These are phyloP conservation scores for Ferdinandea cuprea DNA, from an alignment of 2,888 invertebrate genomes.

Conservation along the genomic window DNA sequence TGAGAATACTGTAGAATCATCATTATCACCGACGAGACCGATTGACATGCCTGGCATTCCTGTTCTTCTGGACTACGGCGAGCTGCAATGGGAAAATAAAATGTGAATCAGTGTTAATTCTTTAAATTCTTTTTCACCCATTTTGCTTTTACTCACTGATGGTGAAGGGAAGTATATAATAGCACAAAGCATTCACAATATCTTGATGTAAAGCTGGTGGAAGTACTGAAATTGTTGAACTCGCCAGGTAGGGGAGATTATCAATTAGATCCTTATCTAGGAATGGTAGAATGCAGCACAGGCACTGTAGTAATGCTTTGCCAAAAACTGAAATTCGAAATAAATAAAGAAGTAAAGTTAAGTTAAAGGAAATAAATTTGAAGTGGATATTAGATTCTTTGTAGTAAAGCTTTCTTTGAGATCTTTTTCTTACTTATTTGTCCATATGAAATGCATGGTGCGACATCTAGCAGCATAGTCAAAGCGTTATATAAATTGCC, in stretches of 20 bases:
- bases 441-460: slow-evolving; percentile 94
- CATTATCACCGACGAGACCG: slow-evolving; percentile 96
- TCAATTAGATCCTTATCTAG: slow-evolving; percentile 98
- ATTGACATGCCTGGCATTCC: slow-evolving; percentile 92
- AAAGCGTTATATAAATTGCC: slow-evolving; percentile 97
- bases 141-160: slow-evolving; percentile 90
- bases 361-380: too few species aligned
- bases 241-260: slow-evolving; percentile 96
- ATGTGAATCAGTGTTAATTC: slow-evolving; percentile 13
- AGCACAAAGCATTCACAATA: slow-evolving; percentile 96
- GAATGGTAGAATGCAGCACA: slow-evolving; percentile 97
- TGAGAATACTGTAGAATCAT: slow-evolving; percentile 98
- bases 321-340: slow-evolving; percentile 92
- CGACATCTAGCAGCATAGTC: slow-evolving; percentile 91
- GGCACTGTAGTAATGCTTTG: slow-evolving; percentile 95
- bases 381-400: too few species aligned
- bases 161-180: slow-evolving; percentile 97
- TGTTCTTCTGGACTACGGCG: slow-evolving; percentile 88
- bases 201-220: slow-evolving; percentile 96
- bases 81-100: slow-evolving; percentile 82
- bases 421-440: slow-evolving; percentile 87
- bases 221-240: slow-evolving; percentile 96
- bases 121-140: slow-evolving; percentile 6
- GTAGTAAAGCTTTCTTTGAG: too few species aligned
- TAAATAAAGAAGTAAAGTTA: too few species aligned